Evolutionary conservation across 1,140 invertebrate genomes (phyloP), one percentile per base, ranked within the genome.

Genomic region (Cydia fagiglandana): DNA sequence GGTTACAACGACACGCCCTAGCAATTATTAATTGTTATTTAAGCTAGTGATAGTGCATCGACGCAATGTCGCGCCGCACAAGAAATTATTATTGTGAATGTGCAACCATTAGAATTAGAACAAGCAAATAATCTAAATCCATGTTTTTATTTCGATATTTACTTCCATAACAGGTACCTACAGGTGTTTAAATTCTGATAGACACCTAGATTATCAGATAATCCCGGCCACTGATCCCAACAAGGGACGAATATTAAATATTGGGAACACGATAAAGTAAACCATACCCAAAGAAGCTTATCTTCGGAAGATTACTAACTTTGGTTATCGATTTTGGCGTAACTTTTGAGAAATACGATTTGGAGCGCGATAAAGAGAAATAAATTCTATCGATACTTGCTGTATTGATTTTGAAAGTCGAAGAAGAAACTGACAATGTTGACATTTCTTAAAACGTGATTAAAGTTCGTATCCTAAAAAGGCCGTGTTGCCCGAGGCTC

Each of bases 11-110:
- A 92, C 87, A 93, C 88, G 91, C 91, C 91, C 89, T 91, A 85
- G 84, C 89, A 83, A 87, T 91, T 91, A 89, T 91, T 91, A 92
- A 92, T 92, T 92, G 88, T 92, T 88, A 91, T 89, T 91, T 87
- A 91, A 89, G 87, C 83, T 81, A 82, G 79, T 84, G 87, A 87
- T 80, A 83, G 83, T 84, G 77, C 82, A 84, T 86, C 83, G 79
- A 28, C 68, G 66, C 75, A 20, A 76, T 80, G 77, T 79, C 75
- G 79, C 82, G 80, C 79, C 20, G 45, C 66, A 78, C 74, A 74
- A 80, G 74, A 76, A 73, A 73, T 68, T 13, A 70, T 77, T 66
- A 24, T 38, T 41, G 66, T 70, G 30, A 68, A 68, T 34, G 64
- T 41, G 66, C 38, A 70, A 70, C 5, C 9, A 70, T 70, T 70